Base-by-base conservation (phyloP, 2,888 invertebrate species). In the Callosobruchus maculatus region DNA sequence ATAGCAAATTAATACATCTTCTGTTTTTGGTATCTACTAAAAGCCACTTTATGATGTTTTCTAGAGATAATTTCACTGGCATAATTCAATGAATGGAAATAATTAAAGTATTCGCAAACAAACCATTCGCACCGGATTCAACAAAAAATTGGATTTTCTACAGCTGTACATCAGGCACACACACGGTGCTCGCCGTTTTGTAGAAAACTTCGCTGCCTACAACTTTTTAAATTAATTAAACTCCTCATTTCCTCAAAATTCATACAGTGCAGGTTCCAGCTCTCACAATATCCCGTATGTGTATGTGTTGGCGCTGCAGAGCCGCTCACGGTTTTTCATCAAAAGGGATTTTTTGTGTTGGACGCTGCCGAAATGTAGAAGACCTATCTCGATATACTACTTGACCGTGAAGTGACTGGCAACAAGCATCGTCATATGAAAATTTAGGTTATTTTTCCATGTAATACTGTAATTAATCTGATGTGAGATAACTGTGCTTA, bases 321-420 rank as follows among this genome's bases (percentile, higher is more conserved):
- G 49, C 49, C 49, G 49, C 49, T 49, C 49, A 49, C 5, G 13
- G 74, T 74, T 77, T 78, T 77, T 74, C 78, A 78, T 77, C 73
- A 78, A 75, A 72, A 67, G 68, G 67, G 68, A 76, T 78, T 78
- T 78, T 78, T 75, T 49, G 7, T 49, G 72, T 75, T 74, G 74
- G 74, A 73, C 74, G 74, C 67, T 74, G 75, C 76, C 74, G 76
- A 74, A 74, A 79, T 75, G 73, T 74, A 76, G 72, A 75, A 74
- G 78, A 78, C 75, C 76, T 80, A 78, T 79, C 77, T 78, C 79
- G 80, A 79, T 79, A 76, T 72, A 68, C 75, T 72, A 74, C 77
- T 75, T 72, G 74, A 72, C 72, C 71, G 72, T 49, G 70, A 72
- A 72, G 22, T 49, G 72, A 31, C 13, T 1, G 49, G 7, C 49